These are phyloP conservation scores for Cancer borealis DNA, from an alignment of 2,888 invertebrate genomes.

Conservation along the genomic window DNA sequence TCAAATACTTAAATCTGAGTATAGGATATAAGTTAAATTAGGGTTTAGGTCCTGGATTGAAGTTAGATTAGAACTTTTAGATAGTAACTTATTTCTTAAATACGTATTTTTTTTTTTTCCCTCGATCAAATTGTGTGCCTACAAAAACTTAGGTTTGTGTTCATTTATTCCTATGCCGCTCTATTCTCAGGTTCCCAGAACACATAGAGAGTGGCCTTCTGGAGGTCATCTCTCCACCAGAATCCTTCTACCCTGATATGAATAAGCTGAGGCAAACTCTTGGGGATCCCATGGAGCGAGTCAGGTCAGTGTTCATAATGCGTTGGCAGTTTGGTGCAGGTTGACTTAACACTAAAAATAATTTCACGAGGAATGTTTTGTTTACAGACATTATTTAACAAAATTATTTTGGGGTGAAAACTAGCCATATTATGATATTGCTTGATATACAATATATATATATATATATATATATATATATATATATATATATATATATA, in stretches of 20 bases:
- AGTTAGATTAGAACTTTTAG: not conserved
- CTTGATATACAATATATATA: no score
- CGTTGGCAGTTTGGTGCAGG: not conserved
- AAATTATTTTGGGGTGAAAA: no score
- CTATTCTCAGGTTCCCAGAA: conserved; percentile 85
- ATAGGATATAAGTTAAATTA: not conserved
- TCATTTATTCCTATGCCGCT: not conserved
- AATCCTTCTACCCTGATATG: conserved; percentile 93
- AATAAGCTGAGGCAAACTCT: conserved; percentile 88
- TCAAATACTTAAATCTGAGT: not conserved
- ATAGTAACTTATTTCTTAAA: not conserved
- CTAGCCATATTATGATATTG: no score
- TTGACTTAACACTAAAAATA: not conserved
- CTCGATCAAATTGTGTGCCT: not conserved
- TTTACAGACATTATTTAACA: not conserved
- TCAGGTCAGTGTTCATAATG: conserved; percentile 57
- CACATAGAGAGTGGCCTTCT: conserved; percentile 90
- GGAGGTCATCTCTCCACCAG: conserved; percentile 92
- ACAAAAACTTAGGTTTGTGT: not conserved
- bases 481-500: no score
- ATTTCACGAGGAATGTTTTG: not conserved
- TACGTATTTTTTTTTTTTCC: not conserved
- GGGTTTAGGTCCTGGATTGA: not conserved
- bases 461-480: no score
- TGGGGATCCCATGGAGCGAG: conserved; percentile 81